Evolutionary conservation across 2,888 invertebrate genomes (phyloP).

Genomic region (Catocala nupta): DNA sequence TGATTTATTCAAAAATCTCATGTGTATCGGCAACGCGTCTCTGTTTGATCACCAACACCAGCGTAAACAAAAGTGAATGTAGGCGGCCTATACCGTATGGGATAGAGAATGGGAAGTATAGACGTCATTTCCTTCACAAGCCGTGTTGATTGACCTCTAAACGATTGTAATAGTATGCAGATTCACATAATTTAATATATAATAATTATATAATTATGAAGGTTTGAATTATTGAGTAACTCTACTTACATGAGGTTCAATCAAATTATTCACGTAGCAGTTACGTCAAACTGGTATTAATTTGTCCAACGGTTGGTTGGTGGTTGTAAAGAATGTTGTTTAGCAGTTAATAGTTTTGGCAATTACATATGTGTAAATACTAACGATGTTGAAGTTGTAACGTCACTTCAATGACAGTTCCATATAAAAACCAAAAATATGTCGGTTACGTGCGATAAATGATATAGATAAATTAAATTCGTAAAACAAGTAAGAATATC

Average conservation of each 20-base stretch:
- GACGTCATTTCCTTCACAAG: constrained; percentile 62
- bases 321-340: no score
- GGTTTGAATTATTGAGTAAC: constrained; percentile 32
- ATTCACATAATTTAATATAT: constrained; percentile 31
- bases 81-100: constrained; percentile 62
- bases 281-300: neutral
- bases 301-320: neutral
- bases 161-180: constrained; percentile 51
- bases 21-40: constrained; percentile 12
- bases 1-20: constrained; percentile 44
- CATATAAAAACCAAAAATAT: no score
- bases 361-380: constrained; percentile 7
- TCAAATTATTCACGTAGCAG: constrained; percentile 1
- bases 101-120: constrained; percentile 73
- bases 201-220: constrained; percentile 38
- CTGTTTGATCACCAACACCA: constrained; percentile 1
- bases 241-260: constrained; percentile 25
- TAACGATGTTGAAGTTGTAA: neutral
- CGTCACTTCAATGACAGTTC: neutral
- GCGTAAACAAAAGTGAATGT: constrained; percentile 84
- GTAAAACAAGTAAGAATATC: no score
- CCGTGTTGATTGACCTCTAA: constrained; percentile 58
- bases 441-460: no score
- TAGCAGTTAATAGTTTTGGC: constrained; percentile 9
- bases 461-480: no score